These are phyloP conservation scores for Junco hyemalis DNA, from an alignment of 2,113 vertebrate species.

Conservation along the genomic window DNA sequence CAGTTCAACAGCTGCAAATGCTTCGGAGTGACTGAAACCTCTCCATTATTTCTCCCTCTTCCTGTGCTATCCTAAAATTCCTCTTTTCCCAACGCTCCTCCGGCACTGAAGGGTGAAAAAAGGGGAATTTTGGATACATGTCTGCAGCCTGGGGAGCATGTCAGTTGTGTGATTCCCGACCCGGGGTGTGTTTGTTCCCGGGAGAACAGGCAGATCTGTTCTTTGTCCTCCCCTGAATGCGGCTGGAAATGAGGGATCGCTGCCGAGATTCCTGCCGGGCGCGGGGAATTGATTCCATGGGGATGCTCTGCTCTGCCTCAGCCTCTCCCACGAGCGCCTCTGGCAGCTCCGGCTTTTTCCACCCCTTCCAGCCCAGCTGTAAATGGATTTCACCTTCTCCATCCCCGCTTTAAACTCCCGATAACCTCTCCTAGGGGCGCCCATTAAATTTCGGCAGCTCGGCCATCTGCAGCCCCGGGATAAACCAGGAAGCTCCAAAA, in stretches of 20 bases:
- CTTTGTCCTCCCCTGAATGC: neutral
- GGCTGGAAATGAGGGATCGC: neutral
- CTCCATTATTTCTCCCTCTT: neutral
- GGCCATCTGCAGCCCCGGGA: neutral
- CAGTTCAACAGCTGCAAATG: neutral
- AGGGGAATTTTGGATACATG: accelerated
- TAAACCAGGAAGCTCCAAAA: neutral
- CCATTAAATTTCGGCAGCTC: accelerated
- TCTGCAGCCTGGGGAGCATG: neutral
- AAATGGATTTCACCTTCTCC: neutral
- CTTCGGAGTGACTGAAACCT: neutral
- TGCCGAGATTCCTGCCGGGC: neutral
- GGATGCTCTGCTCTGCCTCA: neutral
- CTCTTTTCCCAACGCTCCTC: accelerated
- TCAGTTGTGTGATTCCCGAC: neutral
- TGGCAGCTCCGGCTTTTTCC: neutral
- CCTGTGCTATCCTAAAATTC: accelerated
- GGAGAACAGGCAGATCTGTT: conserved; percentile 16
- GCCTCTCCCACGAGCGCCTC: neutral
- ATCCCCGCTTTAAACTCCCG: neutral
- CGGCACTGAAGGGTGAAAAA: neutral
- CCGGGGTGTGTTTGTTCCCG: neutral
- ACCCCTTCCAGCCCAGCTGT: neutral
- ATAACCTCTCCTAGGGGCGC: accelerated
- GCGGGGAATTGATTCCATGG: neutral